A percentile compares a stretch with the other conserved stretches of the same genome.
Conservation (phyloP, 2,888 invertebrate species). For the Brachypterus glaber region DNA sequence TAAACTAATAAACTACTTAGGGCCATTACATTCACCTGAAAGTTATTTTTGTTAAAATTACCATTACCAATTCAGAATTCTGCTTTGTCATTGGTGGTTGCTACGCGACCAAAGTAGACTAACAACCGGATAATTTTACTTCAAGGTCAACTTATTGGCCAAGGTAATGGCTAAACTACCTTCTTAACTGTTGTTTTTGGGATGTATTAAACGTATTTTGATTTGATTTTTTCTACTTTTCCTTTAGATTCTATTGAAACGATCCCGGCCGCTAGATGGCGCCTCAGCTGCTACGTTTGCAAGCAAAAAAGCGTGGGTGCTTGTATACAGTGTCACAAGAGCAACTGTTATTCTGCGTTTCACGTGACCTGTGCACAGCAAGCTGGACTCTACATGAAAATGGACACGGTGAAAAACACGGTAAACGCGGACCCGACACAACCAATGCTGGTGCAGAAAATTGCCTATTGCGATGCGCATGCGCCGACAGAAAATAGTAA, state of each 20-base stretch:
- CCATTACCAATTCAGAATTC: too few species aligned
- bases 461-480: conserved; percentile 93
- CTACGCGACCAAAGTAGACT: too few species aligned
- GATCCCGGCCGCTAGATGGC: conserved; percentile 93
- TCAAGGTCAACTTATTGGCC: too few species aligned
- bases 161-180: too few species aligned
- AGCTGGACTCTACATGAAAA: conserved; percentile 90
- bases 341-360: conserved; percentile 94
- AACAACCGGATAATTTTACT: too few species aligned
- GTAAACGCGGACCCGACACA: conserved; percentile 39
- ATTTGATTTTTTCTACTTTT: too few species aligned
- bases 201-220: too few species aligned
- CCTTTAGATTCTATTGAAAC: conserved; percentile 80
- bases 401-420: conserved; percentile 74
- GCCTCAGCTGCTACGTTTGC: conserved; percentile 94
- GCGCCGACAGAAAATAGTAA: conserved; percentile 64
- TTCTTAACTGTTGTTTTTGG: too few species aligned
- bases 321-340: conserved; percentile 96
- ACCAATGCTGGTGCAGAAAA: conserved; percentile 83
- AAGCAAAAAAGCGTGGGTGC: conserved; percentile 88
- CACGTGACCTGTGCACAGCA: conserved; percentile 99
- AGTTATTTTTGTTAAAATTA: too few species aligned
- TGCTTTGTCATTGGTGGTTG: too few species aligned
- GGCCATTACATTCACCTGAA: too few species aligned
- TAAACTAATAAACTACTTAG: too few species aligned